phyloP scores from a whole-genome alignment of 2,888 invertebrate species.

The Synanthedon formicaeformis region DNA sequence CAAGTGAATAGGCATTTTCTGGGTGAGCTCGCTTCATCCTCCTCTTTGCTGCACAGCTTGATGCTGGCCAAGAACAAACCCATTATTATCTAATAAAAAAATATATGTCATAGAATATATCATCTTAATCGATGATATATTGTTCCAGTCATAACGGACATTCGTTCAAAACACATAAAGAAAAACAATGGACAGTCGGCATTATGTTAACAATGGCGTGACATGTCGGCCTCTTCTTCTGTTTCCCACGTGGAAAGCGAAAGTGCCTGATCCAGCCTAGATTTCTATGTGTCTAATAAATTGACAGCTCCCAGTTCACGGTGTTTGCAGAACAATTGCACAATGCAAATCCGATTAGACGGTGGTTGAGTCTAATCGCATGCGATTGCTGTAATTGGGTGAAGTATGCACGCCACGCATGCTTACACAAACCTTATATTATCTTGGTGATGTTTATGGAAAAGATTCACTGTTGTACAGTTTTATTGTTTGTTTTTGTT shows the following conservation, averaged over 20 bases:
- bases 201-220: neutral
- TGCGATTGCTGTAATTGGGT: slow-evolving; percentile 12
- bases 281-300: slow-evolving; percentile 9
- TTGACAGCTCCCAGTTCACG: neutral
- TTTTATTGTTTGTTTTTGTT: too few species aligned
- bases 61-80: too few species aligned
- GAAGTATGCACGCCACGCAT: slow-evolving; percentile 7
- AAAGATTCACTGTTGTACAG: too few species aligned
- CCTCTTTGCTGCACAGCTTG: too few species aligned
- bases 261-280: slow-evolving; percentile 15
- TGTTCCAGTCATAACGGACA: neutral
- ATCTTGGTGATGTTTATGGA: too few species aligned
- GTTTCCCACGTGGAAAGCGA: slow-evolving; percentile 9
- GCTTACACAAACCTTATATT: neutral
- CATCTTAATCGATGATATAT: too few species aligned
- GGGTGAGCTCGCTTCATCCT: too few species aligned
- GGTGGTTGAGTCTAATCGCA: slow-evolving; percentile 12
- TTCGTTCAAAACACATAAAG: slow-evolving; percentile 1
- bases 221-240: neutral
- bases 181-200: neutral
- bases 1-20: too few species aligned
- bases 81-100: too few species aligned
- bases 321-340: slow-evolving; percentile 14
- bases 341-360: slow-evolving; percentile 21
- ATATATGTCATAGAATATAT: too few species aligned